Conservation (phyloP, 2,113 vertebrate genomes). For the Tyrannus savana region DNA sequence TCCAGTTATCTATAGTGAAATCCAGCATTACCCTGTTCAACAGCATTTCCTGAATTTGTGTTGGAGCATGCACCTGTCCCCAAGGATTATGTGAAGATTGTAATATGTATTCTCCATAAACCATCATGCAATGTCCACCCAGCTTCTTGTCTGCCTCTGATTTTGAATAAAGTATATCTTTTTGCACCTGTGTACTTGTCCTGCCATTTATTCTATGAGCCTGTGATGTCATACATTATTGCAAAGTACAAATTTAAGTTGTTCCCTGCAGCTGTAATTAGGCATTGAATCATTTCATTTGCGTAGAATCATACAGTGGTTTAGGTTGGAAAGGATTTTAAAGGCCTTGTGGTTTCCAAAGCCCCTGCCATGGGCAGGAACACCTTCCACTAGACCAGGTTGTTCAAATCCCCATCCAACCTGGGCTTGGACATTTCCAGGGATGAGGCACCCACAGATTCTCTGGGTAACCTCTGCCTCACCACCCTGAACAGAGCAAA, state of each 20-base stretch:
- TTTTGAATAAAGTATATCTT: background rate
- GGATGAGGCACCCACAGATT: background rate
- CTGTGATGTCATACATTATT: background rate
- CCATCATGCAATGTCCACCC: too few species aligned
- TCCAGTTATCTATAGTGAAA: background rate
- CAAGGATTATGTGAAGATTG: background rate
- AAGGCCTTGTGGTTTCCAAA: background rate
- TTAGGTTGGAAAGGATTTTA: background rate
- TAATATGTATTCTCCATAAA: background rate
- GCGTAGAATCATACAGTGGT: background rate
- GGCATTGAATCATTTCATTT: background rate
- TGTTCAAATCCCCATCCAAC: background rate
- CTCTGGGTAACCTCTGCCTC: background rate
- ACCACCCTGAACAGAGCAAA: background rate
- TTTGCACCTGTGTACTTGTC: background rate
- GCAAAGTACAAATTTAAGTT: background rate
- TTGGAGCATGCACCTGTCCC: background rate
- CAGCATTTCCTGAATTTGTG: background rate
- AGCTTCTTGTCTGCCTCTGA: background rate
- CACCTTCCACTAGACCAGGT: background rate
- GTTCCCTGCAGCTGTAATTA: background rate
- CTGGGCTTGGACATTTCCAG: background rate
- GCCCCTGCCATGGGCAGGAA: too few species aligned
- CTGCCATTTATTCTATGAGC: rapidly evolving
- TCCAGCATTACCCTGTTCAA: background rate